Evolutionary conservation across 2,113 vertebrate species (phyloP), one percentile per base, ranked within the genome.

Genomic region (Smithornis capensis): DNA sequence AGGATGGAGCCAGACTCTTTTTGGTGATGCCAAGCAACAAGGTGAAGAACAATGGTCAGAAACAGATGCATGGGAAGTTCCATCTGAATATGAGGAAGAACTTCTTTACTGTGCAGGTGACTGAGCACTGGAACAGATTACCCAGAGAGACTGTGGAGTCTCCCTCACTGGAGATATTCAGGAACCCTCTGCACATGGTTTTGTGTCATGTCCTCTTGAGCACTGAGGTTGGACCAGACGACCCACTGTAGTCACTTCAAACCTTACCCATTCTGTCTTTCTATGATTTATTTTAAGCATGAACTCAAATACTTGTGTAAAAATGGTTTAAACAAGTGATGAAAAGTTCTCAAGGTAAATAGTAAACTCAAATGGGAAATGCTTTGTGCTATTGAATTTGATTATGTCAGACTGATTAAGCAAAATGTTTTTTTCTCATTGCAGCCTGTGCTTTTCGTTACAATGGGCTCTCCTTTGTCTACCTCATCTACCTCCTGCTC

Each of bases 401-500:
- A 23, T 80, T 93, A 65, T 49, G 12, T 19, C 23, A 19, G 44
- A 14, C 28, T 19, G 37, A 70, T 84, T 67, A 73, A 96, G 11
- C 12, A 44, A 22, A 14, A 29, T 19, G 0, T 56, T 9, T 89
- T 49, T 67, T 50, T 82, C 42, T 94, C 57, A 33, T 82, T 77
- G 12, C 98, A 99, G 99, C 99, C 62, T 99, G 99, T 97, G 98
- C 99, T 83, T 99, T 99, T 98, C 98, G 99, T 97, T 99, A 99
- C 98, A 99, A 99, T 97, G 98, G 98, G 83, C 98, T 99, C 90
- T 99, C 99, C 97, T 99, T 99, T 68, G 98, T 99, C 98, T 99
- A 99, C 99, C 99, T 99, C 98, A 99, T 99, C 98, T 99, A 99
- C 96, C 99, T 99, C 97, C 98, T 99, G 97, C 99, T 99, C 92